Conservation (phyloP, 2,113 vertebrate genomes). For the Peromyscus maniculatus region DNA sequence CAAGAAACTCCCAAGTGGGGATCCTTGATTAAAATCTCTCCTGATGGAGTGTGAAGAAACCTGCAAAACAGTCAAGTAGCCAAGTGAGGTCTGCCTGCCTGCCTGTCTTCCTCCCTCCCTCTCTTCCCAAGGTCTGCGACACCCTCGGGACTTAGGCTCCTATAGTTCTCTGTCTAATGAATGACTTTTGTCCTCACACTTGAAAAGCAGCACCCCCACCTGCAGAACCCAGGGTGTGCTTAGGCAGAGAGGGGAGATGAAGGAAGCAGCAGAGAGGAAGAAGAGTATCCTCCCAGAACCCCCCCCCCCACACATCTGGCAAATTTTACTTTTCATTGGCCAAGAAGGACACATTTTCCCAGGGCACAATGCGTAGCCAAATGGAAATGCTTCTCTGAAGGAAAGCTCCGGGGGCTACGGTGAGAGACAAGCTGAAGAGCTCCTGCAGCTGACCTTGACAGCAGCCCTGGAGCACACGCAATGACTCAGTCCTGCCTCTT, state of each 20-base stretch:
- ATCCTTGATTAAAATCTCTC: neutral
- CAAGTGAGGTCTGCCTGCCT: neutral
- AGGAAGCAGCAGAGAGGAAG: neutral
- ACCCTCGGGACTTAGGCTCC: no score
- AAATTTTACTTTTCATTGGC: neutral
- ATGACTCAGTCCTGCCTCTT: neutral
- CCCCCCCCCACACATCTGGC: accelerated
- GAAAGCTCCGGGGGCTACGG: neutral
- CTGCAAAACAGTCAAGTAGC: neutral
- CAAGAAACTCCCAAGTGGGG: neutral
- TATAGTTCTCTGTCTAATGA: neutral
- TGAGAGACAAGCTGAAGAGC: neutral
- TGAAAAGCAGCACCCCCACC: neutral
- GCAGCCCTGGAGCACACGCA: neutral
- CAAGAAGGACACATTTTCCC: neutral
- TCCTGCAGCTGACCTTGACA: neutral
- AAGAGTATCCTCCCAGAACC: neutral
- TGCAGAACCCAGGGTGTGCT: neutral
- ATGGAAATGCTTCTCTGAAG: neutral
- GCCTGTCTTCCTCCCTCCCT: accelerated
- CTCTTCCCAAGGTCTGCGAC: neutral
- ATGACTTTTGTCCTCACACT: neutral
- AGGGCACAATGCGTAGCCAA: neutral
- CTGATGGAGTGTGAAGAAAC: neutral
- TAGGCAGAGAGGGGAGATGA: neutral